Conservation (phyloP, 2,113 vertebrate species). For the Oryzias curvinotus region DNA sequence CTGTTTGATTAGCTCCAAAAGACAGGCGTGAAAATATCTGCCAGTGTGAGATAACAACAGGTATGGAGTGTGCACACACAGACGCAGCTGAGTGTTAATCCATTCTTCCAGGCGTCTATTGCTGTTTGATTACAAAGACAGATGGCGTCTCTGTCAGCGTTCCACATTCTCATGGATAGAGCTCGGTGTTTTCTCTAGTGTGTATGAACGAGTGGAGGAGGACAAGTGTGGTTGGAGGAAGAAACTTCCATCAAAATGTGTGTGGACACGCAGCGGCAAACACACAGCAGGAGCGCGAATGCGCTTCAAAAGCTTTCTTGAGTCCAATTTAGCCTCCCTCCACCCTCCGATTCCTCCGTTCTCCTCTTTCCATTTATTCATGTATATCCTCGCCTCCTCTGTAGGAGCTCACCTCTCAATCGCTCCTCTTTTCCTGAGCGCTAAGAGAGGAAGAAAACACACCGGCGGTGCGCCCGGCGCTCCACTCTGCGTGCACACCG, state of each 20-base stretch:
- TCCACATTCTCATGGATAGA: slow-evolving; percentile 35
- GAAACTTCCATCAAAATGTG: slow-evolving; percentile 7
- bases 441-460: slow-evolving; percentile 21
- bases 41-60: slow-evolving; percentile 35
- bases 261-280: neutral
- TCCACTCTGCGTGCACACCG: slow-evolving; percentile 28
- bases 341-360: slow-evolving; percentile 30
- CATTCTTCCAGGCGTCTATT: slow-evolving; percentile 28
- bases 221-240: neutral
- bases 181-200: slow-evolving; percentile 14
- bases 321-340: slow-evolving; percentile 53
- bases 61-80: slow-evolving; percentile 8
- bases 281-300: slow-evolving; percentile 29
- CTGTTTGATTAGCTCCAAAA: slow-evolving; percentile 28
- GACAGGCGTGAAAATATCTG: neutral
- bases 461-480: slow-evolving; percentile 36
- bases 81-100: slow-evolving; percentile 30
- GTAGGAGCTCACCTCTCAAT: slow-evolving; percentile 3
- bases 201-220: neutral
- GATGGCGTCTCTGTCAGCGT: slow-evolving; percentile 53
- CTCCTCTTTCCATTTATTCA: slow-evolving; percentile 54
- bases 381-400: slow-evolving; percentile 52
- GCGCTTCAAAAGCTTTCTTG: slow-evolving; percentile 44
- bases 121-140: slow-evolving; percentile 59
- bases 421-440: neutral